phyloP scores from a whole-genome alignment of 2,113 vertebrate genomes.

The Eublepharis macularius region DNA sequence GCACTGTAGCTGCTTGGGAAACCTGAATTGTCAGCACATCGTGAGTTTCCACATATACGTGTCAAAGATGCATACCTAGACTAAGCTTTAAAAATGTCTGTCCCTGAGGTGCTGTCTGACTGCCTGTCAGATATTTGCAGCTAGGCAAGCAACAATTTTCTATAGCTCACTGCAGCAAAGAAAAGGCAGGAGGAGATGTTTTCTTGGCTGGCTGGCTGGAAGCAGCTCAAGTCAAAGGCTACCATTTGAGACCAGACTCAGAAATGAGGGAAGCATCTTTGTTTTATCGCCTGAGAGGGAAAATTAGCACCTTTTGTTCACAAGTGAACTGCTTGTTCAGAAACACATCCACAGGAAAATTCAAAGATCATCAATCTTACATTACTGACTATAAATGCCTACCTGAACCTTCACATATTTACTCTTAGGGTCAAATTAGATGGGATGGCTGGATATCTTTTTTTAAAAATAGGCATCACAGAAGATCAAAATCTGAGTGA shows the following conservation, averaged over 20 bases:
- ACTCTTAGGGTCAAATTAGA: neutral
- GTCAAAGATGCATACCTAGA: neutral
- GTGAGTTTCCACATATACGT: neutral
- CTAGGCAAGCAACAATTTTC: slow-evolving; percentile 22
- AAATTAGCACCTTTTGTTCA: neutral
- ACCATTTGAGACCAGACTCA: slow-evolving; percentile 8
- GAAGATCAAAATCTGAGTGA: too few relatives aligned
- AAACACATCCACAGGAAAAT: neutral
- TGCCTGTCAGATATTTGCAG: slow-evolving; percentile 35
- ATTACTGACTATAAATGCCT: neutral
- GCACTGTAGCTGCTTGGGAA: neutral
- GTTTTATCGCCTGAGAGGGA: neutral
- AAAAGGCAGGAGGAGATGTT: neutral
- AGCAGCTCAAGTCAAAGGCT: slow-evolving; percentile 12
- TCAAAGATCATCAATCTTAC: neutral
- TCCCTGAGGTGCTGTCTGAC: slow-evolving; percentile 15
- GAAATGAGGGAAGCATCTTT: neutral
- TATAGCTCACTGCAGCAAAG: neutral
- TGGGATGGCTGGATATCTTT: too few relatives aligned
- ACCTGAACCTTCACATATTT: neutral
- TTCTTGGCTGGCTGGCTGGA: neutral
- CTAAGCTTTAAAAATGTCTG: neutral
- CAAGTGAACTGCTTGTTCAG: slow-evolving; percentile 1
- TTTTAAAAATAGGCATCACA: too few relatives aligned
- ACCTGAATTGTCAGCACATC: neutral